phyloP scores from a whole-genome alignment of 2,113 vertebrate species.

The Percina caprodes region DNA sequence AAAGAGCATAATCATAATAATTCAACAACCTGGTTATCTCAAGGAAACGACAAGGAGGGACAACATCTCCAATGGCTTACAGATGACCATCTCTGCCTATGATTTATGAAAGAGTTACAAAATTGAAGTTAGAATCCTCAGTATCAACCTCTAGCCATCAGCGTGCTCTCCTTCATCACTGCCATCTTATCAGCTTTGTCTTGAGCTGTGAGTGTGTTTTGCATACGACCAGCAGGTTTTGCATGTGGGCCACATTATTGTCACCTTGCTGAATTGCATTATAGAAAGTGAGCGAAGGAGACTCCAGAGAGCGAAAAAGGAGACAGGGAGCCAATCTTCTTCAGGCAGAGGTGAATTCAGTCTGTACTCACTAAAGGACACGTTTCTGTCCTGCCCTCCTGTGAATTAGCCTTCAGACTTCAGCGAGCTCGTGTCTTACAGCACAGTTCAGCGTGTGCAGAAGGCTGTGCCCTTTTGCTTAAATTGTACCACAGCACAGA shows the following conservation, averaged over 20 bases:
- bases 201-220: conserved; percentile 60
- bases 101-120: conserved; percentile 49
- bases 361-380: conserved; percentile 35
- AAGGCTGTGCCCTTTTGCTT: conserved; percentile 50
- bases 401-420: conserved; percentile 59
- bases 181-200: conserved; percentile 53
- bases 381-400: conserved; percentile 44
- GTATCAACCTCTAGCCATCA: conserved; percentile 45
- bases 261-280: conserved; percentile 81
- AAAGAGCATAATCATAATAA: conserved; percentile 15
- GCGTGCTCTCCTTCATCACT: conserved; percentile 30
- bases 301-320: conserved; percentile 30
- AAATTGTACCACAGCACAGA: conserved; percentile 48
- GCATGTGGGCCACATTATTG: conserved; percentile 79
- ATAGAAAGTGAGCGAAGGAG: conserved; percentile 49
- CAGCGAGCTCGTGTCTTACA: conserved; percentile 30
- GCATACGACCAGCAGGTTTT: conserved; percentile 74
- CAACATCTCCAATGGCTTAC: not conserved
- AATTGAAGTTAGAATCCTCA: conserved; percentile 35
- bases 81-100: conserved; percentile 21
- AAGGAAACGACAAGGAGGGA: not conserved
- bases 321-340: conserved; percentile 36
- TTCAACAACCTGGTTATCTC: not conserved
- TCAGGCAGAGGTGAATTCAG: conserved; percentile 48
- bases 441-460: conserved; percentile 16